Evolutionary conservation across 2,888 invertebrate genomes (phyloP), one percentile per base, ranked within the genome.

Genomic region (Zygogramma bicolorata): DNA sequence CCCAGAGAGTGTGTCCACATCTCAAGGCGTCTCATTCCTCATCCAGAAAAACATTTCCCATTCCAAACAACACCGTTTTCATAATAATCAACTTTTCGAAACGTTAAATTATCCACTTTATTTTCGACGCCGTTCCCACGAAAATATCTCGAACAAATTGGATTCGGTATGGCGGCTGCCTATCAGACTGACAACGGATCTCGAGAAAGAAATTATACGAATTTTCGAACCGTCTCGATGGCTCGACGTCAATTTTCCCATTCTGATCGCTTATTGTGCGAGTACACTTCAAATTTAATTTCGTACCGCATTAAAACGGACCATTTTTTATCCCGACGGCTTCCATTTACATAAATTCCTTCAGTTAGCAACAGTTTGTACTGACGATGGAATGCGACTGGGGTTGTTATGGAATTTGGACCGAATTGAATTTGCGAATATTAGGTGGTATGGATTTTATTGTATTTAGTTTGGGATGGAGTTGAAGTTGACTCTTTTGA

Each of bases 331-430:
- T 53, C 27, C 13, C 27, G 27, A n/a, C n/a, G 53, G 10, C n/a
- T 53, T 13, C n/a, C 53, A 53, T 53, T 53, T 53, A 53, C 27
- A 53, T 53, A 18, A 53, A 53, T 22, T 53, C 53, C 53, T 53
- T 25, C 25, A 25, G 25, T 53, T 53, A 53, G 53, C 53, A 53
- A 53, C 53, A 53, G 27, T 53, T 53, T 27, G 53, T 53, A 53
- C 25, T 25, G 27, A 27, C 27, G 27, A 53, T 15, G 6, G 13
- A 53, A 53, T 53, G n/a, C n/a, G n/a, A n/a, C n/a, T n/a, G n/a
- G n/a, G n/a, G n/a, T n/a, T n/a, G n/a, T n/a, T n/a, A n/a, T n/a
- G n/a, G n/a, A n/a, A n/a, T n/a, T n/a, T n/a, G n/a, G n/a, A n/a
- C n/a, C n/a, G n/a, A n/a, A n/a, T n/a, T n/a, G n/a, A n/a, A n/a